phyloP scores from a whole-genome alignment of 2,113 vertebrate species.

The Piaya cayana region DNA sequence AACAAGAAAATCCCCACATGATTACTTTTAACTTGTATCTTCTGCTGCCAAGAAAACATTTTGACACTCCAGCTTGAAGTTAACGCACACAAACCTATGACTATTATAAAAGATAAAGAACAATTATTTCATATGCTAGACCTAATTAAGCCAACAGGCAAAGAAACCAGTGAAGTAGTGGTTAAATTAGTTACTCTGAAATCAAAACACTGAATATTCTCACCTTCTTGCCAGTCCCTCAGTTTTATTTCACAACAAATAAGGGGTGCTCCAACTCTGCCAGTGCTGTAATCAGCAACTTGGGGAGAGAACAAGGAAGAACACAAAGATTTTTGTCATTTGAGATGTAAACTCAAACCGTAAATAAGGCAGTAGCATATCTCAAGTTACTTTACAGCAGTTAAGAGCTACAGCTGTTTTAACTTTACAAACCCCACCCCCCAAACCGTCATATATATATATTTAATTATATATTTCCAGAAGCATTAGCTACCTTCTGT shows the following conservation, averaged over 20 bases:
- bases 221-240: constrained; percentile 95
- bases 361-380: neutral
- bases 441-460: neutral
- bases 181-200: neutral
- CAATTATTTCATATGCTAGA: neutral
- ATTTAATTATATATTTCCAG: neutral
- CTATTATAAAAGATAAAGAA: neutral
- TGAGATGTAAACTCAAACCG: neutral
- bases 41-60: neutral
- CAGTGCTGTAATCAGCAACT: constrained; percentile 88
- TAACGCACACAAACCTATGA: neutral
- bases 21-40: neutral
- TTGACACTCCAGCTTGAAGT: neutral
- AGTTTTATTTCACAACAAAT: constrained; percentile 94
- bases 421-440: neutral
- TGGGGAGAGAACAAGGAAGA: neutral
- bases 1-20: neutral
- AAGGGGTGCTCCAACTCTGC: constrained; percentile 93
- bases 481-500: constrained; percentile 83
- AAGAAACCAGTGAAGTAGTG: neutral
- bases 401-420: neutral
- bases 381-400: neutral
- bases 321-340: neutral
- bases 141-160: neutral
- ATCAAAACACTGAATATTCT: neutral